Conservation (phyloP, 2,888 invertebrate genomes). For the Synanthedon tipuliformis region DNA sequence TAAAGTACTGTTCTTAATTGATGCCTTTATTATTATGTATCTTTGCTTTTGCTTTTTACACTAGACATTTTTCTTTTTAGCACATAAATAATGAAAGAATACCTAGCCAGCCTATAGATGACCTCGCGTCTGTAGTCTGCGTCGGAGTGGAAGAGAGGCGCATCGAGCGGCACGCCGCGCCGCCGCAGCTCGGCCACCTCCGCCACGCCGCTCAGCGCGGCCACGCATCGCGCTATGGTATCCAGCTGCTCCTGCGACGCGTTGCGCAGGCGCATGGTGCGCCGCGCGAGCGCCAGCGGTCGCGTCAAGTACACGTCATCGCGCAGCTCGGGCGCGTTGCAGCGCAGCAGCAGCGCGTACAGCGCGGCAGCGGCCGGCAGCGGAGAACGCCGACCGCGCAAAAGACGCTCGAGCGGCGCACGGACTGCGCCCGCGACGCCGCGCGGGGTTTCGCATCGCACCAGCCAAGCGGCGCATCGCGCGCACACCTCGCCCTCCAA, state of each 20-base stretch:
- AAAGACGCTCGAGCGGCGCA: constrained; percentile 8
- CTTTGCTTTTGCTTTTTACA: no score
- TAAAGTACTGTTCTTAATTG: no score
- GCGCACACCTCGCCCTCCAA: constrained; percentile 1
- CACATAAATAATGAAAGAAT: not conserved
- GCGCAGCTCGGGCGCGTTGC: constrained; percentile 26
- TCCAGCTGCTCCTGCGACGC: constrained; percentile 33
- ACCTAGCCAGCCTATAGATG: constrained; percentile 45
- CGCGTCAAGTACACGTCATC: constrained; percentile 40
- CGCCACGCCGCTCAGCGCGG: constrained; percentile 36
- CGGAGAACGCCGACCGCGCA: constrained; percentile 16
- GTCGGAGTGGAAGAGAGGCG: constrained; percentile 42
- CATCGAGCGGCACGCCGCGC: constrained; percentile 37
- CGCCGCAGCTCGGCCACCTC: constrained; percentile 32
- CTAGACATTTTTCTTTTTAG: no score
- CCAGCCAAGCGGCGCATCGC: constrained; percentile 33
- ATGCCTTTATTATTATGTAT: no score
- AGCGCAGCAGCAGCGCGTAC: constrained; percentile 37
- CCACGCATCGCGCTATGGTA: constrained; percentile 33
- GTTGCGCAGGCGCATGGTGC: constrained; percentile 23
- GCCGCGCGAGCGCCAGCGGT: constrained; percentile 36
- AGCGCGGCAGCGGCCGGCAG: constrained; percentile 20
- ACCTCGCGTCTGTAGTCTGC: constrained; percentile 41
- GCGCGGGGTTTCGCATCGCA: constrained; percentile 40
- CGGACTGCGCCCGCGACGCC: constrained; percentile 40